A percentile compares a stretch with the other conserved stretches of the same genome.
Evolutionary conservation across 2,113 vertebrate species (phyloP).

Genomic region (Myocastor coypus): DNA sequence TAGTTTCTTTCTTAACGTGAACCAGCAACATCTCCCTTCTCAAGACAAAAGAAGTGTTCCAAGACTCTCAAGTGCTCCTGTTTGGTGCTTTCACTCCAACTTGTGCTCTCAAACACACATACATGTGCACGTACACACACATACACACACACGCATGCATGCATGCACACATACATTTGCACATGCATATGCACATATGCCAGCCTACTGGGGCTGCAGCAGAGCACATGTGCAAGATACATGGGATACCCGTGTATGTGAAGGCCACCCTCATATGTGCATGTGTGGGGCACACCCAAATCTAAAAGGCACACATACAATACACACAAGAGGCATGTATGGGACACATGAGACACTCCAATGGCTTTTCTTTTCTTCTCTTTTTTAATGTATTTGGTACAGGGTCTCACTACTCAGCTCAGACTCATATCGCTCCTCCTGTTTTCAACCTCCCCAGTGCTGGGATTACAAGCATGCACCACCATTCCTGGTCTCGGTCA

Average conservation of each 20-base stretch:
- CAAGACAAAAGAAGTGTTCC: not conserved
- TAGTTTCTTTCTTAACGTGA: not conserved
- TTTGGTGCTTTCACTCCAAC: not conserved
- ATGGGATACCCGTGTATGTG: fast-evolving
- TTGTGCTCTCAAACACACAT: not conserved
- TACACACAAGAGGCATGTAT: too few species aligned
- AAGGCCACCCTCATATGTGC: not conserved
- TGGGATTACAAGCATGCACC: too few species aligned
- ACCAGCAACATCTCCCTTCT: not conserved
- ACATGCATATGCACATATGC: too few species aligned
- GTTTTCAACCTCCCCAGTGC: too few species aligned
- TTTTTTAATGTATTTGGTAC: too few species aligned
- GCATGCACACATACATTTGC: too few species aligned
- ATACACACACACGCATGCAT: not conserved
- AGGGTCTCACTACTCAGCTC: too few species aligned
- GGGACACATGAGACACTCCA: not conserved
- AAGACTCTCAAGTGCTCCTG: not conserved
- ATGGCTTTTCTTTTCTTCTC: too few species aligned
- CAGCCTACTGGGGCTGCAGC: fast-evolving
- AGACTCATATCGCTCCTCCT: too few species aligned
- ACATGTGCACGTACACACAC: not conserved
- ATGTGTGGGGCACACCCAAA: not conserved
- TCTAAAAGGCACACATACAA: fast-evolving
- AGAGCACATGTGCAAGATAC: fast-evolving
- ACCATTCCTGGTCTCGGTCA: too few species aligned